phyloP scores from a whole-genome alignment of 2,797 vertebrate genomes.

The Sebastes umbrosus region DNA sequence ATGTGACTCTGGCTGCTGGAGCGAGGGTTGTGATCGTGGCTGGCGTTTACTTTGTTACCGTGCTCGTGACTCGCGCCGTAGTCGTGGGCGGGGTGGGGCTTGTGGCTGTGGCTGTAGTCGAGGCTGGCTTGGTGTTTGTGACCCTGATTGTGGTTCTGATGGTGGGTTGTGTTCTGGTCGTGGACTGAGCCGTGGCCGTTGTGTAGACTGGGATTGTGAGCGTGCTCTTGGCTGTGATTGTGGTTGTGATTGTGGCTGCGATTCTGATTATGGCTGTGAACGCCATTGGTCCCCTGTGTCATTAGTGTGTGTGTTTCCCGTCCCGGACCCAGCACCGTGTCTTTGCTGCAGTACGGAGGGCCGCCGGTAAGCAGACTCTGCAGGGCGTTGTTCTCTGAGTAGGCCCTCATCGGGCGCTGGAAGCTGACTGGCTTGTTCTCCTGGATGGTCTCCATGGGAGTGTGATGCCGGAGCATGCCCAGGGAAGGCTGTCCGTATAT shows the following conservation, averaged over 20 bases:
- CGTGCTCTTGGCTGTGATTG: conserved; percentile 73
- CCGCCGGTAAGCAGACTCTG: conserved; percentile 93
- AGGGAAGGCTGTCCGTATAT: conserved; percentile 90
- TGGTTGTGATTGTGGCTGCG: conserved; percentile 71
- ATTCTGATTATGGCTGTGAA: conserved; percentile 77
- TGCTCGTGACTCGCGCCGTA: conserved; percentile 71
- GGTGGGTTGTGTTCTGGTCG: conserved; percentile 77
- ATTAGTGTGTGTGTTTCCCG: conserved; percentile 89
- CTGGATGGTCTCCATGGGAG: conserved; percentile 98
- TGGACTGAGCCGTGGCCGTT: conserved; percentile 83
- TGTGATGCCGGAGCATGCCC: conserved; percentile 90
- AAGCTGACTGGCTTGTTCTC: conserved; percentile 96
- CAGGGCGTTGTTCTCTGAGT: conserved; percentile 94
- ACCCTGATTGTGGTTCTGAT: conserved; percentile 74
- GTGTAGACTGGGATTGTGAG: conserved; percentile 68
- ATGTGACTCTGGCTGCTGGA: conserved; percentile 78
- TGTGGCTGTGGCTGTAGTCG: conserved; percentile 73
- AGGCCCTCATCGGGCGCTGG: conserved; percentile 88
- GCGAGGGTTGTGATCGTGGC: conserved; percentile 69
- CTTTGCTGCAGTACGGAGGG: conserved; percentile 89
- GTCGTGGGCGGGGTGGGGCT: conserved; percentile 78
- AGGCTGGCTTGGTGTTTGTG: conserved; percentile 75
- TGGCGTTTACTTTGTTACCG: conserved; percentile 68
- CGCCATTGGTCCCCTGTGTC: conserved; percentile 83
- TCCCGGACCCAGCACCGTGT: conserved; percentile 91